Percentiles rank a stretch among this genome's conserved stretches.
Conservation (phyloP, 2,888 invertebrate species). For the Nephrotoma flavescens region DNA sequence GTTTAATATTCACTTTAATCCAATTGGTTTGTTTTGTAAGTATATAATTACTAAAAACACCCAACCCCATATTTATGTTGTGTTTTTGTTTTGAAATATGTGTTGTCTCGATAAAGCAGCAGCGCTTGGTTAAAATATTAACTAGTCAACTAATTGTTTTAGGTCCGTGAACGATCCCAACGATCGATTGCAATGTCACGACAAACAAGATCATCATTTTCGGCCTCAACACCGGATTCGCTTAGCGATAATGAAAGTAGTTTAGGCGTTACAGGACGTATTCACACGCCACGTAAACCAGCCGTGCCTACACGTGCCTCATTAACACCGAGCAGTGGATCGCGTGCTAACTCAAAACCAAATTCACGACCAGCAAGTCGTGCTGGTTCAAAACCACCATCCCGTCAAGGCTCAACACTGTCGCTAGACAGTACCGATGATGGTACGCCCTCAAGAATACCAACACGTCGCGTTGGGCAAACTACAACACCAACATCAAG, state of each 20-base stretch:
- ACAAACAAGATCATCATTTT: constrained; percentile 61
- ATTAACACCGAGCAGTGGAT: constrained; percentile 39
- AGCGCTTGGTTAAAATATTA: neutral
- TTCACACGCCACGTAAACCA: constrained; percentile 35
- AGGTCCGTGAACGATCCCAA: constrained; percentile 87
- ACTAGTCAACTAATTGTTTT: constrained; percentile 13
- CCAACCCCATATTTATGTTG: neutral
- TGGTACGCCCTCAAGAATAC: constrained; percentile 69
- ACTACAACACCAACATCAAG: constrained; percentile 40
- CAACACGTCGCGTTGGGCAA: constrained; percentile 47
- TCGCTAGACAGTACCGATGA: constrained; percentile 85
- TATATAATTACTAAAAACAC: neutral
- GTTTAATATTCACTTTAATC: neutral
- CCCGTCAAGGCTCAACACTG: constrained; percentile 82
- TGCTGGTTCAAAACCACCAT: constrained; percentile 81
- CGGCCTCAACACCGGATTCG: constrained; percentile 79
- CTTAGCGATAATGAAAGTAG: constrained; percentile 76
- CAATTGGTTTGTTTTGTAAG: neutral
- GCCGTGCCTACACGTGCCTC: constrained; percentile 7
- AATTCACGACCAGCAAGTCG: constrained; percentile 74
- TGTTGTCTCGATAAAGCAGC: neutral
- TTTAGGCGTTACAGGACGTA: constrained; percentile 48
- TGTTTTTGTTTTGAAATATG: neutral
- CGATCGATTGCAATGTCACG: constrained; percentile 84
- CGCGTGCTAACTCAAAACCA: constrained; percentile 58